Conservation (phyloP, 1,140 invertebrate genomes). For the Macrocentrus cingulum region DNA sequence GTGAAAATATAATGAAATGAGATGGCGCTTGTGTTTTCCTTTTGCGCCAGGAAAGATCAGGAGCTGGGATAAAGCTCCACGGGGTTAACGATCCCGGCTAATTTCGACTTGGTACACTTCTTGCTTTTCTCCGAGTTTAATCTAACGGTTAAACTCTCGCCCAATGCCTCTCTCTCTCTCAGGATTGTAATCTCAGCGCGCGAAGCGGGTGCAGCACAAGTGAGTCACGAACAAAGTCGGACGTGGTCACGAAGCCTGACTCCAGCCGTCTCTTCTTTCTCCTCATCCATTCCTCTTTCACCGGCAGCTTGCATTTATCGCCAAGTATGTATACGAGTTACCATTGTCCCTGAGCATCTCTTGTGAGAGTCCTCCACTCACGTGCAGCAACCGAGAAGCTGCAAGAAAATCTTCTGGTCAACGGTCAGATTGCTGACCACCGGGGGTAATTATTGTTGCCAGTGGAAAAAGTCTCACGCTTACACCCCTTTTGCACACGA, state of each 20-base stretch:
- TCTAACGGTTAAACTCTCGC: constrained; percentile 26
- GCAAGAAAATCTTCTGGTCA: constrained; percentile 2
- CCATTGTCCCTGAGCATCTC: constrained; percentile 3
- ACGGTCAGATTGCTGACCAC: constrained; percentile 37
- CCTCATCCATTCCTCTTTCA: not conserved
- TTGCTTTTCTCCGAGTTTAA: constrained; percentile 25
- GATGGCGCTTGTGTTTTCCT: not conserved
- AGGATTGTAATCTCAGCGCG: constrained; percentile 28
- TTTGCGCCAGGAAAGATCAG: not conserved
- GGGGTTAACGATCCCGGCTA: constrained; percentile 16
- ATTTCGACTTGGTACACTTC: constrained; percentile 14
- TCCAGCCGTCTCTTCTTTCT: constrained; percentile 12
- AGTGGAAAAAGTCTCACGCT: constrained; percentile 50
- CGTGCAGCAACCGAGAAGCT: constrained; percentile 1
- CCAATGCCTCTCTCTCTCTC: constrained; percentile 15
- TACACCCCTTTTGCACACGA: constrained; percentile 33
- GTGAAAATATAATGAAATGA: too few species aligned
- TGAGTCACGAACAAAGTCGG: constrained; percentile 31
- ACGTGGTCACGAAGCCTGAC: constrained; percentile 28
- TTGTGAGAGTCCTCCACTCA: not conserved
- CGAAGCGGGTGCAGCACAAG: constrained; percentile 13
- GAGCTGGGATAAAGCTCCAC: not conserved
- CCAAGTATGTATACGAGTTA: constrained; percentile 1
- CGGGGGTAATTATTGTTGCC: constrained; percentile 54
- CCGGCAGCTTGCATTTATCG: constrained; percentile 2